Conservation (phyloP, 2,113 vertebrate species). For the Passerina amoena region DNA sequence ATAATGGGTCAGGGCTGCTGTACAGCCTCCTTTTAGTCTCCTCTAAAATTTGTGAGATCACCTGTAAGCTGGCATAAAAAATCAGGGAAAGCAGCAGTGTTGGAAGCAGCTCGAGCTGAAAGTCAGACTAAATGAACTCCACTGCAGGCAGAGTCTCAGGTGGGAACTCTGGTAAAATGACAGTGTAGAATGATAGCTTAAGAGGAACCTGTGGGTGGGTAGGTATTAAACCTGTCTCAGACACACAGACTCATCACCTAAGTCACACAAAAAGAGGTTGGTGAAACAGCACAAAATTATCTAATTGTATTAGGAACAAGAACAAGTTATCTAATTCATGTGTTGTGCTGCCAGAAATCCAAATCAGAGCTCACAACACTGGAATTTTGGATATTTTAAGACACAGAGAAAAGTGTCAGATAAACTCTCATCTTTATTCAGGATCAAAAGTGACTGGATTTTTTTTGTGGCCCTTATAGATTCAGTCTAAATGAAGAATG, state of each 20-base stretch:
- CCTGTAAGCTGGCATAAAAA: background rate
- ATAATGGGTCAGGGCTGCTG: background rate
- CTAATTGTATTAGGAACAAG: conserved; percentile 67
- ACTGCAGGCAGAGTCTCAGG: conserved; percentile 37
- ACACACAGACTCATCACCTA: conserved; percentile 49
- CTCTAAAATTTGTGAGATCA: background rate
- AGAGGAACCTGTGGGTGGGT: conserved; percentile 64
- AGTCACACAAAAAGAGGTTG: conserved; percentile 62
- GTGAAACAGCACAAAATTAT: conserved; percentile 69
- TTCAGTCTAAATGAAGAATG: background rate
- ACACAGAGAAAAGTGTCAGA: background rate
- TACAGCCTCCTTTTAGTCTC: background rate
- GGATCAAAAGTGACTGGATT: background rate
- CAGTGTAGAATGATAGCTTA: conserved; percentile 67
- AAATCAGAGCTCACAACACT: conserved; percentile 23
- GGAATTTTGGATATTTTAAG: background rate
- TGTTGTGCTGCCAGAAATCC: conserved; percentile 57
- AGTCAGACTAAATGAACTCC: conserved; percentile 11
- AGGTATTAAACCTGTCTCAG: conserved; percentile 69
- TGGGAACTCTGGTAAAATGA: conserved; percentile 63
- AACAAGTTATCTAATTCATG: conserved; percentile 61
- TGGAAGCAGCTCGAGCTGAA: conserved; percentile 30
- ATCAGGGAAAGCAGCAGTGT: background rate
- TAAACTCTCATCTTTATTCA: background rate
- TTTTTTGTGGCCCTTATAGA: background rate